Evolutionary conservation across 2,797 vertebrate genomes (phyloP).

Genomic region (Coendou prehensilis): DNA sequence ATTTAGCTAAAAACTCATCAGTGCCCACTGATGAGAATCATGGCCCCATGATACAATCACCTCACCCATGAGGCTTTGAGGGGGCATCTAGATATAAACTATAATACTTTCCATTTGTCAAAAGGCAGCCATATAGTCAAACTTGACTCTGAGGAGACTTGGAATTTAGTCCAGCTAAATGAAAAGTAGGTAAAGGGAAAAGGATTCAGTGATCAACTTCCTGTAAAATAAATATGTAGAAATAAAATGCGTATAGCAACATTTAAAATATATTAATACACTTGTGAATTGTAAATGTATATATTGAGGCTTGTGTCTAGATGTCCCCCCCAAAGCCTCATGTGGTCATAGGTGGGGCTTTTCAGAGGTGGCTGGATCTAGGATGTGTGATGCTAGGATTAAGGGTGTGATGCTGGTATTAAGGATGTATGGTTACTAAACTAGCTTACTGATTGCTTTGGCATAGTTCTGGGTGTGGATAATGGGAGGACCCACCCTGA

Average conservation of each 20-base stretch:
- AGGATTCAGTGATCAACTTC: neutral
- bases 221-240: neutral
- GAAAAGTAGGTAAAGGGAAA: neutral
- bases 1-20: neutral
- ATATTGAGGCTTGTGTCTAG: neutral
- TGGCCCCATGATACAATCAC: neutral
- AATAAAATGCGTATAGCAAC: neutral
- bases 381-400: neutral
- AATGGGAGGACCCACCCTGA: neutral
- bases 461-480: neutral
- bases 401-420: too few relatives aligned
- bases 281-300: neutral
- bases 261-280: conserved; percentile 5
- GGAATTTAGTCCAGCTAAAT: neutral
- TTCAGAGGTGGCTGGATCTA: neutral
- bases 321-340: neutral
- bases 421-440: neutral
- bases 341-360: neutral
- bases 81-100: neutral
- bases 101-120: neutral
- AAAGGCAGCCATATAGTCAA: neutral
- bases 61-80: neutral
- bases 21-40: neutral
- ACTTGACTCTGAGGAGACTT: neutral
- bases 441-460: neutral